A percentile compares a stretch with the other conserved stretches of the same genome.
These are phyloP conservation scores for Adrianichthys oophorus DNA, from an alignment of 2,797 vertebrate genomes.

Conservation along the genomic window DNA sequence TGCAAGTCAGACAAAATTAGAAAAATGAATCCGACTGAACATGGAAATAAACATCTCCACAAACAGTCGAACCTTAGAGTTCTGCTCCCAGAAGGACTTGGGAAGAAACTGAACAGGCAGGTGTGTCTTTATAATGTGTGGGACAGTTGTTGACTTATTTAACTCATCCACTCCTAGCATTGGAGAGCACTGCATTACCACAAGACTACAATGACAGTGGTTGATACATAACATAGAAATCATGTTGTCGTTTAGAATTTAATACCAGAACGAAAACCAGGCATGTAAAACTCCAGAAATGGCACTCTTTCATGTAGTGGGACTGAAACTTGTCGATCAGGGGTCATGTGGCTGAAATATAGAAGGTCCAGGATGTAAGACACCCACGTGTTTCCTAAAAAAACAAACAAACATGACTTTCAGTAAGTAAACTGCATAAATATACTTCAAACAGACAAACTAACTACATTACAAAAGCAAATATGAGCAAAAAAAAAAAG, in stretches of 20 bases:
- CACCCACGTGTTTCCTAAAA: constrained; percentile 26
- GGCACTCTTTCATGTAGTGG: constrained; percentile 22
- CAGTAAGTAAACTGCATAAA: neutral
- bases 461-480: neutral
- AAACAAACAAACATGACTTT: neutral
- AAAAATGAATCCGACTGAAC: neutral
- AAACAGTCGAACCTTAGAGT: constrained; percentile 51
- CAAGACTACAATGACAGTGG: neutral
- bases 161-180: constrained; percentile 23
- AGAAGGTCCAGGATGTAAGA: constrained; percentile 33
- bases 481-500: neutral
- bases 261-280: constrained; percentile 10
- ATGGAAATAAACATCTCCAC: neutral
- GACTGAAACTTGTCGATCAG: neutral
- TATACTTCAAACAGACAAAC: neutral
- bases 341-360: constrained; percentile 14
- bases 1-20: constrained; percentile 5
- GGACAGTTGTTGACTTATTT: constrained; percentile 33
- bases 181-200: neutral
- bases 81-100: constrained; percentile 68
- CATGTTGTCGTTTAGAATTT: neutral
- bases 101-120: constrained; percentile 65
- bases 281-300: constrained; percentile 18
- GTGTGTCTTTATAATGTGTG: constrained; percentile 68
- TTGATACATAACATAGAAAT: neutral